Conservation (phyloP, 2,797 vertebrate species). For the Phoeniculus purpureus region DNA sequence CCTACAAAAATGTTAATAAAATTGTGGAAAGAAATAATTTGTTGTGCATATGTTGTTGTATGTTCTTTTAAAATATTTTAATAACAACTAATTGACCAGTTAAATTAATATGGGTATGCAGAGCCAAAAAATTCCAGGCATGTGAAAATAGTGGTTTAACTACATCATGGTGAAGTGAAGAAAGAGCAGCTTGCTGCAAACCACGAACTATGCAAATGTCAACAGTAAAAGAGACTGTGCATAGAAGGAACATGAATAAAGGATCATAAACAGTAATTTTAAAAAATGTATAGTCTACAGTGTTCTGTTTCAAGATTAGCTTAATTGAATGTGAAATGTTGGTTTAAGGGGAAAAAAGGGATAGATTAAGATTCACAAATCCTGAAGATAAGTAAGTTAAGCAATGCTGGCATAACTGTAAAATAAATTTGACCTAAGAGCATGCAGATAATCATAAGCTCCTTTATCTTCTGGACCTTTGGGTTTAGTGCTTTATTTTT, state of each 20-base stretch:
- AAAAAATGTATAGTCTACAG: background rate
- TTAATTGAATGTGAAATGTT: conserved; percentile 50
- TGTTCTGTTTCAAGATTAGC: conserved; percentile 38
- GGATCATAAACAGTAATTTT: conserved; percentile 25
- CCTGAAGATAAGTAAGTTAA: conserved; percentile 29
- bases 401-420: conserved; percentile 1
- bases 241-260: conserved; percentile 31
- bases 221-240: conserved; percentile 30
- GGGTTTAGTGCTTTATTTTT: conserved; percentile 15
- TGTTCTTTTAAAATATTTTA: conserved; percentile 73
- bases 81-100: conserved; percentile 68
- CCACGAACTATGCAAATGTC: conserved; percentile 18
- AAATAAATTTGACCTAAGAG: conserved; percentile 27
- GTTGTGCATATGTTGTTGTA: conserved; percentile 69
- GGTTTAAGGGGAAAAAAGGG: background rate
- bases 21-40: conserved; percentile 72
- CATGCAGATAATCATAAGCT: conserved; percentile 24
- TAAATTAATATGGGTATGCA: conserved; percentile 51
- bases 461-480: conserved; percentile 29
- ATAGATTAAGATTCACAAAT: conserved; percentile 36
- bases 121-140: conserved; percentile 59
- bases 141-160: conserved; percentile 58
- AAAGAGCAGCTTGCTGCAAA: conserved; percentile 34
- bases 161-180: conserved; percentile 27
- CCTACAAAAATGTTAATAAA: conserved; percentile 70